phyloP scores from a whole-genome alignment of 2,888 invertebrate genomes.

The Macrosoma leucophasiata region DNA sequence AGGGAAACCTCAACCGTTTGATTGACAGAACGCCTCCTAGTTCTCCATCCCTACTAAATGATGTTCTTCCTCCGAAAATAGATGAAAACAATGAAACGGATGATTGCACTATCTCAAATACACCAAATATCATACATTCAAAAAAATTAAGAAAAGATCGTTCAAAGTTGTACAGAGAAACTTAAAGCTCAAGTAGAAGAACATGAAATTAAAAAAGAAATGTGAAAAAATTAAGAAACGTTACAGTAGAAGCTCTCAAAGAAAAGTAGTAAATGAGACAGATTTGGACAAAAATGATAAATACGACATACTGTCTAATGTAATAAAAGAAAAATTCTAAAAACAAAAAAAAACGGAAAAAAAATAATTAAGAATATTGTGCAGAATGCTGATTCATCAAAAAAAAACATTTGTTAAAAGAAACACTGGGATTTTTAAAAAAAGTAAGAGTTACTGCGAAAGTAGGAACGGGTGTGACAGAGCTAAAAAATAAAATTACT shows the following conservation, averaged over 20 bases:
- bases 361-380: constrained; percentile 14
- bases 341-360: constrained; percentile 14
- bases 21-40: too few species aligned
- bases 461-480: constrained; percentile 1
- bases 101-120: too few species aligned
- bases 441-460: constrained; percentile 4
- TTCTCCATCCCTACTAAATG: too few species aligned
- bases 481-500: constrained; percentile 10
- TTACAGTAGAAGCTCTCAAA: constrained; percentile 10
- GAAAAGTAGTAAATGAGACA: constrained; percentile 3
- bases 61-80: too few species aligned
- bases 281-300: constrained; percentile 3
- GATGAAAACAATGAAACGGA: too few species aligned
- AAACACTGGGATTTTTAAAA: constrained; percentile 6
- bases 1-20: too few species aligned
- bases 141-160: constrained; percentile 17
- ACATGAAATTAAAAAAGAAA: constrained; percentile 12
- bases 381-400: constrained; percentile 4
- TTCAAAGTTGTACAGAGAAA: constrained; percentile 17
- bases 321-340: constrained; percentile 19
- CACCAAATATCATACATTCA: too few species aligned
- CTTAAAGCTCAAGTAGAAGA: constrained; percentile 13
- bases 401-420: constrained; percentile 10
- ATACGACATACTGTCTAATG: constrained; percentile 11
- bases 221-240: constrained; percentile 21